Conservation (phyloP, 1,140 invertebrate genomes). For the Lucilia cuprina region DNA sequence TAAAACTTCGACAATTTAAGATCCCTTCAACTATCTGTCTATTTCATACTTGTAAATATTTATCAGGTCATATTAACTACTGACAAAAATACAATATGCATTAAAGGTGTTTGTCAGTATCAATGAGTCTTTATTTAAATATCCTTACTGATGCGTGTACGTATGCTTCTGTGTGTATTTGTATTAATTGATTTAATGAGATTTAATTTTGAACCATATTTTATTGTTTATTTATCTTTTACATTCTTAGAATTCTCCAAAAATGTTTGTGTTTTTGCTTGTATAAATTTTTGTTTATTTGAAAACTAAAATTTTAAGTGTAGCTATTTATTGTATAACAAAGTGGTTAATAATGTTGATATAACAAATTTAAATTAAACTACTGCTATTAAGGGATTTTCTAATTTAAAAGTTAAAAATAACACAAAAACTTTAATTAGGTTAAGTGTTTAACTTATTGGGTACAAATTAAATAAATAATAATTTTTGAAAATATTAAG, state of each 20-base stretch:
- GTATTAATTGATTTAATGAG: neutral
- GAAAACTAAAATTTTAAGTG: no score
- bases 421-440: no score
- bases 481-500: no score
- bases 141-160: neutral
- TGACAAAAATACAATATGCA: neutral
- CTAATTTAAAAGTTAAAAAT: no score
- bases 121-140: neutral
- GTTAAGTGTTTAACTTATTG: no score
- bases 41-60: neutral
- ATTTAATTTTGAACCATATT: neutral
- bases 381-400: no score
- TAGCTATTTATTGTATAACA: no score
- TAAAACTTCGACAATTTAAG: neutral
- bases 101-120: neutral
- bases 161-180: neutral
- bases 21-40: neutral
- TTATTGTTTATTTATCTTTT: neutral
- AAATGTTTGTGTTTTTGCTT: no score
- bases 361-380: no score
- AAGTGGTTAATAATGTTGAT: no score
- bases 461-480: no score
- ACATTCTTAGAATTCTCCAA: neutral
- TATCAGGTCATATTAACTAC: neutral
- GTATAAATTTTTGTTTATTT: no score